phyloP scores from a whole-genome alignment of 2,113 vertebrate genomes.

The Cavia aperea region DNA sequence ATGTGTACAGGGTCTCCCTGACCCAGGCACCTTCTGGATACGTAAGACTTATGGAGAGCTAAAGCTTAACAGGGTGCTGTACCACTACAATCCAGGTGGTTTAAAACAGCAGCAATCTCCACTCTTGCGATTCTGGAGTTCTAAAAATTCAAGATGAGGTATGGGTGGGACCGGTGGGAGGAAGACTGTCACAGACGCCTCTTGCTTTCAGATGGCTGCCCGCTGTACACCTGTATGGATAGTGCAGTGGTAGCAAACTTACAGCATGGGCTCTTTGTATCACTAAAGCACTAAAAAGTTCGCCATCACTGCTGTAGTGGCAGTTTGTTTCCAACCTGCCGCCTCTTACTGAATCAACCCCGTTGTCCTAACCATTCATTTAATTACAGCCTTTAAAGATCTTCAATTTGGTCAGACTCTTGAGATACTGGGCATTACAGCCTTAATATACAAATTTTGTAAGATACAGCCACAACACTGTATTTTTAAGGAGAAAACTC shows the following conservation, averaged over 20 bases:
- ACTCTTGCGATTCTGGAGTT: neutral
- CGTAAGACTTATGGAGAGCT: neutral
- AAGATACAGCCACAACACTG: neutral
- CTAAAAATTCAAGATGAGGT: neutral
- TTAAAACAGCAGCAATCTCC: neutral
- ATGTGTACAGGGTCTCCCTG: neutral
- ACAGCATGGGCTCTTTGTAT: neutral
- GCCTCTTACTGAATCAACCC: neutral
- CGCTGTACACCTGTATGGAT: neutral
- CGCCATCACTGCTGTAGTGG: neutral
- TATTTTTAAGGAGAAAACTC: neutral
- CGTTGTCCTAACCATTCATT: neutral
- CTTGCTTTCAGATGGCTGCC: neutral
- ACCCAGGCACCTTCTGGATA: neutral
- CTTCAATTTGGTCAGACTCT: neutral
- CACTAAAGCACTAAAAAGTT: neutral
- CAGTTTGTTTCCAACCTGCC: neutral
- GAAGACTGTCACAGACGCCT: neutral
- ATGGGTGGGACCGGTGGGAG: no score
- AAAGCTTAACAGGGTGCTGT: neutral
- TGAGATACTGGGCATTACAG: neutral
- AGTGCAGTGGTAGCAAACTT: neutral
- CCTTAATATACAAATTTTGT: neutral
- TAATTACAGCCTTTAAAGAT: neutral
- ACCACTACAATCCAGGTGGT: neutral